Conservation (phyloP, 2,113 vertebrate genomes). For the Asarcornis scutulata region DNA sequence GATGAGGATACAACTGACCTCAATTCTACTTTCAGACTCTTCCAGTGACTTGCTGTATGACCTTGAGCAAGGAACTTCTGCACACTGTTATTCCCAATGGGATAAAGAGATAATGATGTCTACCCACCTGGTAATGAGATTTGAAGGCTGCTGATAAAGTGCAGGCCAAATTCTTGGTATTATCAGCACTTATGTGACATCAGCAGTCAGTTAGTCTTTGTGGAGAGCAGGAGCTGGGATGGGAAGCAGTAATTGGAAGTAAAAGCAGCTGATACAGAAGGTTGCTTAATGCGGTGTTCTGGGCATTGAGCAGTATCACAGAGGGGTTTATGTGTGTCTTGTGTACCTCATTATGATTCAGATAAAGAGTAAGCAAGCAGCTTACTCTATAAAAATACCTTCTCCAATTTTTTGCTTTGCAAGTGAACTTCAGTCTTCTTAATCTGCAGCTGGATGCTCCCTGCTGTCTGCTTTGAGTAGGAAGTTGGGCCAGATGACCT, state of each 20-base stretch:
- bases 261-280: background rate
- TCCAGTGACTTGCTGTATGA: constrained; percentile 15
- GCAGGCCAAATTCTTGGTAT: constrained; percentile 51
- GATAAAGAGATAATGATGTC: constrained; percentile 60
- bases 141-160: constrained; percentile 54
- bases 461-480: background rate
- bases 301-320: background rate
- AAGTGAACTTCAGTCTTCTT: background rate
- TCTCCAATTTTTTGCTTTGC: background rate
- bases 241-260: constrained; percentile 6
- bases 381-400: background rate
- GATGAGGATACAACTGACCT: constrained; percentile 30
- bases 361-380: background rate
- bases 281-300: background rate
- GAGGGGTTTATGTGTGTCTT: background rate
- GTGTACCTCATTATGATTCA: background rate
- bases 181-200: constrained; percentile 49
- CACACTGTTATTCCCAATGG: constrained; percentile 31
- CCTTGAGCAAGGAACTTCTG: constrained; percentile 48
- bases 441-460: background rate
- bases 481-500: background rate
- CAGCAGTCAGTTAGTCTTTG: background rate
- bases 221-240: background rate
- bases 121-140: constrained; percentile 62
- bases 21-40: constrained; percentile 46